These are phyloP conservation scores for Stegana nigrithorax DNA, from an alignment of 2,888 invertebrate species.

Conservation along the genomic window DNA sequence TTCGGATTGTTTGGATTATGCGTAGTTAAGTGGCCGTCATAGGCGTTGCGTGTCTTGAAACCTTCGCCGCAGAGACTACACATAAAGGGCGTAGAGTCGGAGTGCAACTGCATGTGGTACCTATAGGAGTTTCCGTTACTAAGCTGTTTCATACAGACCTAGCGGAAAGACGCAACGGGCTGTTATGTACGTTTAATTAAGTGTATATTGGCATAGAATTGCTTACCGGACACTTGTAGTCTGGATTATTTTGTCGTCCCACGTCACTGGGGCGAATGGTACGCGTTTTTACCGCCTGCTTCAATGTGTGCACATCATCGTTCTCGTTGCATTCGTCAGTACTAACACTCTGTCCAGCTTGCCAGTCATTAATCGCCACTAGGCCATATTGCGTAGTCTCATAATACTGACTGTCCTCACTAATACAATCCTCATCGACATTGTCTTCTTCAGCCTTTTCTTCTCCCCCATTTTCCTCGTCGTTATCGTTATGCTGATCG, in stretches of 20 bases:
- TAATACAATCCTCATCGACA: slow-evolving; percentile 18
- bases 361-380: slow-evolving; percentile 25
- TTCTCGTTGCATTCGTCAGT: neutral
- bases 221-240: slow-evolving; percentile 49
- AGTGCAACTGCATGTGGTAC: slow-evolving; percentile 67
- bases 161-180: no score
- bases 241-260: slow-evolving; percentile 36
- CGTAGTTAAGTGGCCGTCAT: slow-evolving; percentile 64
- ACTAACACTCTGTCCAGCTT: neutral
- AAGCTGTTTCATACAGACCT: slow-evolving; percentile 62
- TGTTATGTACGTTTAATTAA: no score
- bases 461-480: slow-evolving; percentile 10
- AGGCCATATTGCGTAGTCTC: slow-evolving; percentile 5
- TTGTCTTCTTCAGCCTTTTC: slow-evolving; percentile 22
- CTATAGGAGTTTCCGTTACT: slow-evolving; percentile 65
- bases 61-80: slow-evolving; percentile 64
- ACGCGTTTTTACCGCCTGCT: neutral
- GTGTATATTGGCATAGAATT: no score
- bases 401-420: neutral
- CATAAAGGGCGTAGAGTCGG: slow-evolving; percentile 61
- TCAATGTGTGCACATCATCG: neutral
- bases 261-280: neutral
- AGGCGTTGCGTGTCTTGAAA: slow-evolving; percentile 67
- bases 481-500: neutral
- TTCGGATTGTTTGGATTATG: slow-evolving; percentile 66